Conservation (phyloP, 37 sponge, comb jelly and placozoan genomes). For the Diacarnus erythraeanus region DNA sequence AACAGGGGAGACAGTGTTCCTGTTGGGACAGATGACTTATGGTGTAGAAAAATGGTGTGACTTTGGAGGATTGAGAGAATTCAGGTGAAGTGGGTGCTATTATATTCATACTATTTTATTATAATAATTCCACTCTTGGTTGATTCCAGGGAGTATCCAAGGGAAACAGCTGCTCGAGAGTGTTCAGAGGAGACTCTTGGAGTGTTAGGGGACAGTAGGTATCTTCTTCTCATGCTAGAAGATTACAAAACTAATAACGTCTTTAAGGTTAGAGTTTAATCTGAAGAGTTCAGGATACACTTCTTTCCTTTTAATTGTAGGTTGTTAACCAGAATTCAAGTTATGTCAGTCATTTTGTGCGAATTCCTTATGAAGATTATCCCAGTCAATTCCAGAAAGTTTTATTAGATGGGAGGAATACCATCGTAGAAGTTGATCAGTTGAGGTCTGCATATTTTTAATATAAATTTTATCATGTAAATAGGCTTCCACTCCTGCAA, state of each 20-base stretch:
- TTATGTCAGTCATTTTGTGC: slow-evolving; percentile 60
- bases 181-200: slow-evolving; percentile 66
- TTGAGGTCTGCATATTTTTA: slow-evolving; percentile 15
- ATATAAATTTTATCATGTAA: neutral
- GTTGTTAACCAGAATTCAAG: slow-evolving; percentile 35
- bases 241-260: slow-evolving; percentile 33
- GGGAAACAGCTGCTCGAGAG: slow-evolving; percentile 65
- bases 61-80: slow-evolving; percentile 64
- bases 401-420: neutral
- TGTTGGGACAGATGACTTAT: slow-evolving; percentile 63
- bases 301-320: slow-evolving; percentile 5
- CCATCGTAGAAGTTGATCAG: slow-evolving; percentile 31
- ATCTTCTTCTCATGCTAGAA: slow-evolving; percentile 4
- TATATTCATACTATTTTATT: neutral
- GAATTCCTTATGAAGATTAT: slow-evolving; percentile 47
- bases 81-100: neutral
- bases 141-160: slow-evolving; percentile 38
- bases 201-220: slow-evolving; percentile 22
- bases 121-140: neutral
- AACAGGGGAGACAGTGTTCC: slow-evolving; percentile 56
- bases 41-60: slow-evolving; percentile 55
- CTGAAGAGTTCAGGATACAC: neutral
- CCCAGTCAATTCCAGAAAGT: slow-evolving; percentile 19
- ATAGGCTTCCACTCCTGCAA: neutral
- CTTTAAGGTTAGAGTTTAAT: slow-evolving; percentile 41